phyloP scores from a whole-genome alignment of 2,888 invertebrate species.

The Seira musarum region DNA sequence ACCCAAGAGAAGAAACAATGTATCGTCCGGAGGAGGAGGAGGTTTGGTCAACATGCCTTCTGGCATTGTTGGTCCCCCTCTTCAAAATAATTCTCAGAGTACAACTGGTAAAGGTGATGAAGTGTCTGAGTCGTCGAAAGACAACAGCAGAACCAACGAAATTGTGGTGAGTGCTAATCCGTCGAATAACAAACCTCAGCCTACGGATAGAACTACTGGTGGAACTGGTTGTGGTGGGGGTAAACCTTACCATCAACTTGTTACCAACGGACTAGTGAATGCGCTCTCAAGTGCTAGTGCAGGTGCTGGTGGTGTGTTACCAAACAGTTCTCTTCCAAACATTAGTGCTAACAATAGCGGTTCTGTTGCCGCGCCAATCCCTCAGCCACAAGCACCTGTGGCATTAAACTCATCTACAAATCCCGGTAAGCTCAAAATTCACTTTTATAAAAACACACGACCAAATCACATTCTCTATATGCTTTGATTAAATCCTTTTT shows the following conservation, averaged over 20 bases:
- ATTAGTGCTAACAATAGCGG: slow-evolving; percentile 39
- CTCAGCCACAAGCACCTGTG: slow-evolving; percentile 24
- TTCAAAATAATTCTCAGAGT: slow-evolving; percentile 48
- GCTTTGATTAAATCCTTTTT: slow-evolving; percentile 7
- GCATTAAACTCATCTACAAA: slow-evolving; percentile 42
- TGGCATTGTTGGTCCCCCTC: slow-evolving; percentile 12
- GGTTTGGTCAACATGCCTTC: slow-evolving; percentile 19
- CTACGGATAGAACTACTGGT: slow-evolving; percentile 42
- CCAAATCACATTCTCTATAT: too few relatives aligned
- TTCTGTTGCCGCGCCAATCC: slow-evolving; percentile 23
- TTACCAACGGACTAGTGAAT: slow-evolving; percentile 45
- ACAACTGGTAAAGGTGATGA: slow-evolving; percentile 55
- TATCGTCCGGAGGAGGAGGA: not conserved
- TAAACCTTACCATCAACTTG: slow-evolving; percentile 53
- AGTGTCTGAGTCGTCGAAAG: slow-evolving; percentile 48
- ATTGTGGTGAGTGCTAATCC: slow-evolving; percentile 64
- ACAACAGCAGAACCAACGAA: slow-evolving; percentile 54
- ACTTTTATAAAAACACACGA: slow-evolving; percentile 19
- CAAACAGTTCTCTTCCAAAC: slow-evolving; percentile 53
- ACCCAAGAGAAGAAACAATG: slow-evolving; percentile 45
- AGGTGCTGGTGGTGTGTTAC: slow-evolving; percentile 47
- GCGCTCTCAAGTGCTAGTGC: slow-evolving; percentile 28
- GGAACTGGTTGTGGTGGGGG: slow-evolving; percentile 31
- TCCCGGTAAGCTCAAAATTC: slow-evolving; percentile 39
- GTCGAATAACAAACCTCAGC: slow-evolving; percentile 31